Base-by-base conservation (phyloP, 2,888 invertebrate genomes). In the Amphipoea oculea region DNA sequence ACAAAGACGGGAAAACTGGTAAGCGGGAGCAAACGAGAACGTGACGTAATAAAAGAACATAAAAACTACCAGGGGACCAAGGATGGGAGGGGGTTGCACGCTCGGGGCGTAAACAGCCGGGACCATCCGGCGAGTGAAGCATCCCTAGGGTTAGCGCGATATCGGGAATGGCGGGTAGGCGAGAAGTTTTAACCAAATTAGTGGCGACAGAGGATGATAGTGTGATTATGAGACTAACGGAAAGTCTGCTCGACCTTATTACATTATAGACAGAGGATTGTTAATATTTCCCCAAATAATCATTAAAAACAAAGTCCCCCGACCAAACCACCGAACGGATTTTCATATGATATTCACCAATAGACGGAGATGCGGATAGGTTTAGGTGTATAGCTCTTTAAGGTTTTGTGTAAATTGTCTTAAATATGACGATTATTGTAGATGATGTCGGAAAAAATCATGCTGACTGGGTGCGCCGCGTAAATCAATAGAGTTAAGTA, bases 31-130 rank as follows among this genome's bases (percentile, higher is more conserved):
- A 90, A 90, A 89, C 89, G 89, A 87, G 89, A 87, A 90, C 90
- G 90, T 90, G 88, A 88, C 89, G 89, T 91, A 91, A 89, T 89
- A 89, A 89, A 89, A 88, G 89, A 89, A 88, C 89, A 89, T 90
- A 87, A 90, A 89, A 88, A 87, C 88, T 86, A 87, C 87, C 86
- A 86, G 87, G 88, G 89, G 89, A 89, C 86, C 78, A 80, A 76
- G 54, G 78, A 80, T 76, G 84, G 89, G 87, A 82, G 86, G 90
- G 90, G 88, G 87, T 86, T 67, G 84, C 83, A 82, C 82, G 87
- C 85, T 86, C 84, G 87, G 90, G 89, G 85, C 89, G 91, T 87
- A 88, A 88, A 88, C 89, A 89, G 90, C 88, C 91, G 90, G 88
- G 89, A 85, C 85, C 85, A 86, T 83, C 86, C 89, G 89, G 89